These are phyloP conservation scores for Odontamblyopus rebecca DNA, from an alignment of 2,797 vertebrate genomes.

Conservation along the genomic window DNA sequence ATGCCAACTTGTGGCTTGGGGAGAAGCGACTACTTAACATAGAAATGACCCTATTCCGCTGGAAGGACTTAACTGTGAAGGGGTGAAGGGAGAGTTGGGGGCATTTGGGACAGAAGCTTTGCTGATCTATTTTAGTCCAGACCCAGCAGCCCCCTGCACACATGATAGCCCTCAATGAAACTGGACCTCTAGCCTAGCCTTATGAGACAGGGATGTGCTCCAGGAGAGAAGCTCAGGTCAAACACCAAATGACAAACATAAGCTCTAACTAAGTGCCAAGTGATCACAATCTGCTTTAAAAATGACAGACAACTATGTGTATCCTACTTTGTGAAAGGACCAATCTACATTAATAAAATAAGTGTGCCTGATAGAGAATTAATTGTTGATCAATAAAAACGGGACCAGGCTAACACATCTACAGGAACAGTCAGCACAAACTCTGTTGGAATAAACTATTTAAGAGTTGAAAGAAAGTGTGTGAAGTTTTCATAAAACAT, in stretches of 20 bases:
- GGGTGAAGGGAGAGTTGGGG: constrained; percentile 9
- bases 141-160: constrained; percentile 33
- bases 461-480: too few relatives aligned
- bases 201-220: not conserved
- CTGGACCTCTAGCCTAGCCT: constrained; percentile 45
- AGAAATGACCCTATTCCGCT: constrained; percentile 37
- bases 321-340: not conserved
- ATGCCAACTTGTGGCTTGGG: constrained; percentile 12
- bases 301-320: not conserved
- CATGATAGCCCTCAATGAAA: constrained; percentile 41
- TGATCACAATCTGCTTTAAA: not conserved
- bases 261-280: not conserved
- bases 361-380: too few relatives aligned
- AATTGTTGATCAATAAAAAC: not conserved
- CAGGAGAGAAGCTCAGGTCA: constrained; percentile 10
- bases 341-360: too few relatives aligned
- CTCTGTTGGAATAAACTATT: too few relatives aligned
- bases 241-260: constrained; percentile 5
- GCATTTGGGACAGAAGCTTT: constrained; percentile 21
- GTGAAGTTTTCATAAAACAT: too few relatives aligned
- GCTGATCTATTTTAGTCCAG: constrained; percentile 60
- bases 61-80: constrained; percentile 25
- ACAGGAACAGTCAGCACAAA: too few relatives aligned
- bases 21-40: constrained; percentile 20
- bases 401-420: too few relatives aligned